Percentiles rank a stretch among this genome's conserved stretches.
phyloP scores from a whole-genome alignment of 2,888 invertebrate genomes.

The Ophion ellenae region DNA sequence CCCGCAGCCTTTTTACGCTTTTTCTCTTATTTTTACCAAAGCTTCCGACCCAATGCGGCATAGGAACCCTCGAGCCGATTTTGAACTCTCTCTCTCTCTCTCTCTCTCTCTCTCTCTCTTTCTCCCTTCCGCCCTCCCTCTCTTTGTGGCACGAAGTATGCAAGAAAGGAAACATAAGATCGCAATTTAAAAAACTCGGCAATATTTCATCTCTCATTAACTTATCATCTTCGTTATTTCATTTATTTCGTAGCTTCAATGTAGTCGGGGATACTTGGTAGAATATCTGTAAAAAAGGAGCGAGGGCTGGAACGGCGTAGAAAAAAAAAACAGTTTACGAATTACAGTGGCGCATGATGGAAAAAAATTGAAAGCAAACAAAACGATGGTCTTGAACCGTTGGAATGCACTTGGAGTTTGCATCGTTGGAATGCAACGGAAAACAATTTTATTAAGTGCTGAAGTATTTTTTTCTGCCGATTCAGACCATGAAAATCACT shows the following conservation, averaged over 20 bases:
- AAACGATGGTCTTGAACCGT: no score
- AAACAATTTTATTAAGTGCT: no score
- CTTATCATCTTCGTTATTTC: background rate
- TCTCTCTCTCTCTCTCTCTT: background rate
- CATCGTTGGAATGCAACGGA: no score
- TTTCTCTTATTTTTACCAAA: constrained; percentile 43
- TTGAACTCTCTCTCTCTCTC: background rate
- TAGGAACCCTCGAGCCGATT: constrained; percentile 4
- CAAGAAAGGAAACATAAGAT: background rate
- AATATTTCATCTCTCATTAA: background rate
- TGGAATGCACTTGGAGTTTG: no score
- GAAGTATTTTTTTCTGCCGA: no score
- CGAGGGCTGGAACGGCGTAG: background rate
- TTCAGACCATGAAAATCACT: no score
- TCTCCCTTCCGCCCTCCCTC: no score
- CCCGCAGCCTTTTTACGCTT: background rate
- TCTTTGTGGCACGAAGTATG: background rate
- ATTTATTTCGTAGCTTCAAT: background rate
- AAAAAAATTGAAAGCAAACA: background rate
- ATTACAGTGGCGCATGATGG: background rate
- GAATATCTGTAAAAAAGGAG: background rate
- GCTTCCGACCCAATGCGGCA: background rate
- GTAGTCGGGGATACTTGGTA: background rate
- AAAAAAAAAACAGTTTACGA: background rate
- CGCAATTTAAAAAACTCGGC: background rate